Evolutionary conservation across 2,797 vertebrate species (phyloP).

Genomic region (Chelonia mydas): DNA sequence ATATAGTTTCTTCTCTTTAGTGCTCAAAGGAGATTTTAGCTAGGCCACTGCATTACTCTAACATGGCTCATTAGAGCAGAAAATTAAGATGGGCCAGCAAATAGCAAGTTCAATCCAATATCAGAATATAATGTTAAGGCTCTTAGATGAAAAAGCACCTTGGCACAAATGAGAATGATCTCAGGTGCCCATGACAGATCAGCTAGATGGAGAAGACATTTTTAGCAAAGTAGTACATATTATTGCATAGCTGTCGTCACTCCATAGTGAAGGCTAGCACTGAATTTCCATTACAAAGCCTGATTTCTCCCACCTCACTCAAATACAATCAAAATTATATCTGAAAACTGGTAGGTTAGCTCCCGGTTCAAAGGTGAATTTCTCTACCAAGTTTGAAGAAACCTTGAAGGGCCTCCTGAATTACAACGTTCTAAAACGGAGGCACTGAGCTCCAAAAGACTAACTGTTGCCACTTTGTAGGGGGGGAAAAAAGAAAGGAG

Average conservation of each 20-base stretch:
- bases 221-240: background rate
- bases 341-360: background rate
- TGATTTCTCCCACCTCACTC: fast-evolving
- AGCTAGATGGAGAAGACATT: background rate
- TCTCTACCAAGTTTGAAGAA: background rate
- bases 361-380: background rate
- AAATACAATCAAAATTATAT: background rate
- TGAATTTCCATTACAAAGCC: fast-evolving
- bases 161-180: background rate
- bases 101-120: background rate
- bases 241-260: background rate
- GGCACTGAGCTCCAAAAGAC: fast-evolving
- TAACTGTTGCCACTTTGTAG: background rate
- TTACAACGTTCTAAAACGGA: background rate
- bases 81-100: background rate
- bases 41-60: background rate
- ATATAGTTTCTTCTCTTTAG: background rate
- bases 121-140: fast-evolving
- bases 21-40: conserved; percentile 9
- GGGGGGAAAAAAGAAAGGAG: background rate
- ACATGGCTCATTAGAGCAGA: background rate
- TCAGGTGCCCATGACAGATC: background rate
- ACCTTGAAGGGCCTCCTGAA: background rate
- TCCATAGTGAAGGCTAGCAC: fast-evolving
- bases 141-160: background rate